These are phyloP conservation scores for Polypterus senegalus DNA, from an alignment of 2,113 vertebrate genomes.

Conservation along the genomic window DNA sequence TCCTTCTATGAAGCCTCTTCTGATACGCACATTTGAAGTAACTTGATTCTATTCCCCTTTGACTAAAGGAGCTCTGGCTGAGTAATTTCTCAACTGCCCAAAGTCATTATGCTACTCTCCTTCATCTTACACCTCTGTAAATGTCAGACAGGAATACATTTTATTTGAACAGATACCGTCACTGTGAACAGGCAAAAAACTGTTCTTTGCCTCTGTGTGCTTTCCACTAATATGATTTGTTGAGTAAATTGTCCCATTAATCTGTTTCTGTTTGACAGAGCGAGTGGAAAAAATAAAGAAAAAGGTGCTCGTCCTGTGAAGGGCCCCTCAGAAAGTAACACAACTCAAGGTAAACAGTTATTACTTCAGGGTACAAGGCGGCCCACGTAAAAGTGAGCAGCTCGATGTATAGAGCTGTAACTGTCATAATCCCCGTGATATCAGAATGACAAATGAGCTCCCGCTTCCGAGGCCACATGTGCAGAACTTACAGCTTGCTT, in stretches of 20 bases:
- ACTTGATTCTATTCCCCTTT: constrained; percentile 66
- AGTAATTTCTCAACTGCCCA: constrained; percentile 64
- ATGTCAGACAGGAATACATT: constrained; percentile 86
- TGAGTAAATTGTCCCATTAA: constrained; percentile 87
- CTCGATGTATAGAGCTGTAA: constrained; percentile 86
- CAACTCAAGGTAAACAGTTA: constrained; percentile 94
- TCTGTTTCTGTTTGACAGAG: constrained; percentile 73
- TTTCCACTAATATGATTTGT: constrained; percentile 87
- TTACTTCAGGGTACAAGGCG: constrained; percentile 82
- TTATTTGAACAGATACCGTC: constrained; percentile 77
- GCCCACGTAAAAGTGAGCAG: constrained; percentile 63
- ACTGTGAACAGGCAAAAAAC: constrained; percentile 67
- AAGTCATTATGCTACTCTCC: constrained; percentile 73
- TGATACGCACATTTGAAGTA: constrained; percentile 53
- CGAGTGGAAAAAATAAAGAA: constrained; percentile 47
- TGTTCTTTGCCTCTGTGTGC: constrained; percentile 60
- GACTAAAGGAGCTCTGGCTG: constrained; percentile 49
- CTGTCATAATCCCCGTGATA: constrained; percentile 94
- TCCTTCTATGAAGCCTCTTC: constrained; percentile 50
- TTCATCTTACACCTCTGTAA: constrained; percentile 71
- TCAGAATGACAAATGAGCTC: constrained; percentile 89
- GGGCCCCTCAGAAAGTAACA: constrained; percentile 59
- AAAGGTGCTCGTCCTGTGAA: constrained; percentile 68
- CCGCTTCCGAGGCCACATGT: constrained; percentile 31
- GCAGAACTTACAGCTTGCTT: constrained; percentile 30